Evolutionary conservation across 2,113 vertebrate genomes (phyloP).

Genomic region (Brienomyrus brachyistius): DNA sequence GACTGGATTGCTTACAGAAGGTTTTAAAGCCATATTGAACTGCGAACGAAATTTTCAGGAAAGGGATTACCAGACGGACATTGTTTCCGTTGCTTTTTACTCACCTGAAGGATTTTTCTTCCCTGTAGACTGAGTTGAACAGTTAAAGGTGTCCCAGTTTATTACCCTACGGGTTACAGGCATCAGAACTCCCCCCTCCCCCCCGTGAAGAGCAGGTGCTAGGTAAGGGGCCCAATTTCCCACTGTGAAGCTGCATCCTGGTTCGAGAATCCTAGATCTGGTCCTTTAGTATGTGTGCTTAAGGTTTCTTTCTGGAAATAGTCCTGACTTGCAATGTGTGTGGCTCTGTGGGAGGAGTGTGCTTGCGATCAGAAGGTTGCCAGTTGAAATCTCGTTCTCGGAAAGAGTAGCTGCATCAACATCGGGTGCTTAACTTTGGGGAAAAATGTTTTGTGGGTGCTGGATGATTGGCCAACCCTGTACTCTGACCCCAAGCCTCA

Average conservation of each 20-base stretch:
- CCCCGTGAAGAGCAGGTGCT: slow-evolving; percentile 57
- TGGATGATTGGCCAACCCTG: not conserved
- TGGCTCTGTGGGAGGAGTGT: not conserved
- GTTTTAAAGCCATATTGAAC: not conserved
- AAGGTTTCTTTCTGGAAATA: not conserved
- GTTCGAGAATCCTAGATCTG: not conserved
- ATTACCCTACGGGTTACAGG: slow-evolving; percentile 52
- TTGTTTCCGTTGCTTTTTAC: slow-evolving; percentile 17
- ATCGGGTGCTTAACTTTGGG: not conserved
- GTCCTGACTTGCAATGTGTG: not conserved
- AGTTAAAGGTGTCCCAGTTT: slow-evolving; percentile 54
- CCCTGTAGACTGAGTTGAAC: slow-evolving; percentile 59
- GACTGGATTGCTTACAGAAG: not conserved
- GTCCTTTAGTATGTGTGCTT: not conserved
- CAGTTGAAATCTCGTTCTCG: not conserved
- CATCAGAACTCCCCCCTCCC: slow-evolving; percentile 44
- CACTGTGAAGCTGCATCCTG: slow-evolving; percentile 13
- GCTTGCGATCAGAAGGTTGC: not conserved
- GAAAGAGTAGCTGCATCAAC: not conserved
- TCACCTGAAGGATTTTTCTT: slow-evolving; percentile 52
- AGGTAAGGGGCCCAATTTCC: slow-evolving; percentile 54
- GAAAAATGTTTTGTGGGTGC: not conserved
- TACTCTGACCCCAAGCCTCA: not conserved
- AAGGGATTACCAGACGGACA: not conserved
- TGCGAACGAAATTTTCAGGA: not conserved